phyloP scores from a whole-genome alignment of 2,113 vertebrate genomes.

The Ahaetulla prasina region DNA sequence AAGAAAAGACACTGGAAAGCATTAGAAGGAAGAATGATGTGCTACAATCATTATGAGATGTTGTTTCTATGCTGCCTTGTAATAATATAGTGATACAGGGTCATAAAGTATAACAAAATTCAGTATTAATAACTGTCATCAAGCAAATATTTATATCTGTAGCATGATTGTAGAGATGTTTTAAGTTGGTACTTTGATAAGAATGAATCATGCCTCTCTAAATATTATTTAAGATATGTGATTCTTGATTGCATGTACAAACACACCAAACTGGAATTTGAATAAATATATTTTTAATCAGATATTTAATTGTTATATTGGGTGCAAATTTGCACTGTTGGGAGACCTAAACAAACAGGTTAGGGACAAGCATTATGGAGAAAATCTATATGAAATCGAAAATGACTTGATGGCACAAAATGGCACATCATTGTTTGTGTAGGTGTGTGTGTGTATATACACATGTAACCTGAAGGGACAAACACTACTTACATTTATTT shows the following conservation, averaged over 20 bases:
- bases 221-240: not conserved
- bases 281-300: slow-evolving; percentile 56
- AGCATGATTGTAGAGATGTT: not conserved
- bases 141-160: not conserved
- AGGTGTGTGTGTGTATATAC: not conserved
- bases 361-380: not conserved
- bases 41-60: not conserved
- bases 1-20: not conserved
- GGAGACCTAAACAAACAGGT: not conserved
- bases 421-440: not conserved
- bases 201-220: slow-evolving; percentile 16
- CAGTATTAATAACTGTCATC: not conserved
- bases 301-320: slow-evolving; percentile 59
- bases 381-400: not conserved
- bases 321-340: slow-evolving; percentile 51
- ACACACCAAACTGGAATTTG: not conserved
- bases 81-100: not conserved
- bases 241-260: slow-evolving; percentile 16
- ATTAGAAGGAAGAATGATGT: not conserved
- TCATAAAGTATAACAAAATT: not conserved
- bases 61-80: not conserved
- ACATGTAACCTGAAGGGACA: slow-evolving; percentile 39
- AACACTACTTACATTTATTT: slow-evolving; percentile 42
- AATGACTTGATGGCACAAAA: not conserved
- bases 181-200: not conserved